Evolutionary conservation across 2,888 invertebrate genomes (phyloP).

Genomic region (Pecten maximus): DNA sequence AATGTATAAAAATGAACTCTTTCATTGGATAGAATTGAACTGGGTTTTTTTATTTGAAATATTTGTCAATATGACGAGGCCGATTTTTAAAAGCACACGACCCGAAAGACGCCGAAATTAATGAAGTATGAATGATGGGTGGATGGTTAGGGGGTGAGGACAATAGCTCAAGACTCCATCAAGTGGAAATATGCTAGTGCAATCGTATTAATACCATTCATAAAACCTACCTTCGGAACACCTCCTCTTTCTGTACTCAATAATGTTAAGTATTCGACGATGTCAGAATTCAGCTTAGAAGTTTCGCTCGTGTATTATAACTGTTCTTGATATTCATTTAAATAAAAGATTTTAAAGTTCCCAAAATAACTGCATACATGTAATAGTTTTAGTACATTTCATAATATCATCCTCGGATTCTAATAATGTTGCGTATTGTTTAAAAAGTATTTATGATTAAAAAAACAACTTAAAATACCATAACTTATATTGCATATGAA

Average conservation of each 20-base stretch:
- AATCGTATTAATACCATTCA: not conserved
- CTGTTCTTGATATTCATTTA: not conserved
- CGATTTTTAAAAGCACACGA: not conserved
- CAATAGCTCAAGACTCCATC: not conserved
- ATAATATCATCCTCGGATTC: too few relatives aligned
- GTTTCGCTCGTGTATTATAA: not conserved
- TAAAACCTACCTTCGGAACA: slow-evolving; percentile 1
- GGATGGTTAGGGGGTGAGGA: not conserved
- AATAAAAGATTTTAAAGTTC: too few relatives aligned
- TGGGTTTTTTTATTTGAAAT: slow-evolving; percentile 25
- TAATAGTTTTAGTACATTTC: too few relatives aligned
- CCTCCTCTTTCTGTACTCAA: not conserved
- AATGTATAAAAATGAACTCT: not conserved
- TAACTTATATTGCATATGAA: too few relatives aligned
- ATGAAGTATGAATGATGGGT: slow-evolving; percentile 25
- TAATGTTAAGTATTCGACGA: not conserved
- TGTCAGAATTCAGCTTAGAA: not conserved
- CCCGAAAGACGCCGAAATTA: slow-evolving; percentile 29
- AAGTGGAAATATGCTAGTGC: slow-evolving; percentile 5
- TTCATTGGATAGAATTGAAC: slow-evolving; percentile 32
- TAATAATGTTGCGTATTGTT: too few relatives aligned
- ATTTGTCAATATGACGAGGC: slow-evolving; percentile 4
- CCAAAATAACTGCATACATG: too few relatives aligned
- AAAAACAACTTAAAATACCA: too few relatives aligned
- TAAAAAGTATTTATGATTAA: not conserved